Conservation (phyloP, 37 sponge, comb jelly and placozoan species). For the Aplysina aerophoba region DNA sequence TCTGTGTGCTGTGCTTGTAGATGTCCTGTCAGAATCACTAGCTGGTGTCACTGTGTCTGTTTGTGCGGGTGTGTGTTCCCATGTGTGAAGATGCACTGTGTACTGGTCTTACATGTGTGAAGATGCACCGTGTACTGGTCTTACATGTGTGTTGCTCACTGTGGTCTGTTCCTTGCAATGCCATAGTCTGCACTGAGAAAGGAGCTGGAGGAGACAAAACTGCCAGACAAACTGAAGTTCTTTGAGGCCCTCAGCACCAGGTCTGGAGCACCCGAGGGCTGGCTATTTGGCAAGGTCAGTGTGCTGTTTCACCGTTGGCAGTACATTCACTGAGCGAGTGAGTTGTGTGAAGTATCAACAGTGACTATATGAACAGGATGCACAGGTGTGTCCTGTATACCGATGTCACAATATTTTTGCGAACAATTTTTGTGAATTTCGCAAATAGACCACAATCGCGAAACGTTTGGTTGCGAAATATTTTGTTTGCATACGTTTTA, state of each 20-base stretch:
- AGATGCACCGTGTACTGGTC: not conserved
- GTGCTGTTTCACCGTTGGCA: too few species aligned
- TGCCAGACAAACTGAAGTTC: not conserved
- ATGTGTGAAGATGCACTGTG: not conserved
- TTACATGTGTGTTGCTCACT: not conserved
- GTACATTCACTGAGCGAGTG: too few species aligned
- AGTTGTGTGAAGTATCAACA: too few species aligned
- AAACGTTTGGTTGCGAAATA: too few species aligned
- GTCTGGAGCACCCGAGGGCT: not conserved
- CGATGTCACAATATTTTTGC: too few species aligned
- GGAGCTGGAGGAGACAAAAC: not conserved
- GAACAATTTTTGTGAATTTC: too few species aligned
- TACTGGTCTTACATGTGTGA: not conserved
- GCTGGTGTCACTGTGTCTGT: not conserved
- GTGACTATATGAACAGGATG: too few species aligned
- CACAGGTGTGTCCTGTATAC: too few species aligned
- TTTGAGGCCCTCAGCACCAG: not conserved
- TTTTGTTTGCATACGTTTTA: too few species aligned
- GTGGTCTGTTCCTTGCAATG: not conserved
- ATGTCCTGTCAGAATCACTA: not conserved
- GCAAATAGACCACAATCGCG: too few species aligned
- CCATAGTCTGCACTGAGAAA: not conserved
- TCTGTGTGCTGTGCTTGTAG: not conserved
- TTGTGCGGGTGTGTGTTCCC: not conserved
- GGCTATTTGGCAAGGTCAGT: too few species aligned